Evolutionary conservation across 2,797 vertebrate genomes (phyloP), one percentile per base, ranked within the genome.

Genomic region (Cichlasoma orientale): DNA sequence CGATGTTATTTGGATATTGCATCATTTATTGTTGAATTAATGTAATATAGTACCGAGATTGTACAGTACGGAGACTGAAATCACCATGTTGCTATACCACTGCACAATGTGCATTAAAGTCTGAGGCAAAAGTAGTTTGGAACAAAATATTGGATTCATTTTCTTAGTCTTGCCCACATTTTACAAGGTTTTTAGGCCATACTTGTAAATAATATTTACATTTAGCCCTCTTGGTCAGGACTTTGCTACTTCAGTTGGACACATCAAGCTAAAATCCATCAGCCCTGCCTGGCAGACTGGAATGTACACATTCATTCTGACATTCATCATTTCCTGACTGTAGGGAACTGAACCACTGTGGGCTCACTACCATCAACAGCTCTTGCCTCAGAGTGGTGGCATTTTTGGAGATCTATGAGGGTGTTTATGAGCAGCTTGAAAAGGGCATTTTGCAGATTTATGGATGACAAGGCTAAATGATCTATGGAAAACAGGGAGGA

Each of bases 391-490:
- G 84, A 89, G 88, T 16, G 84, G 80, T 90, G 88, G 89, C 90
- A 92, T 91, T 91, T 89, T 89, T 87, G 79, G 83, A 91, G 92
- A 91, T 88, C 83, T 92, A 93, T 93, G 88, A 92, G 77, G 80
- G 85, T 90, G 89, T 93, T 93, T 91, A 92, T 89, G 83, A 90
- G 84, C 86, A 79, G 82, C 82, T 92, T 91, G 90, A 92, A 93
- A 94, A 93, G 92, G 91, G 91, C 91, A 93, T 91, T 89, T 85
- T 78, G 79, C 80, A 86, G 86, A 93, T 92, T 93, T 90, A 94
- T 93, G 82, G 82, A 81, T 78, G 91, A 90, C 90, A 86, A 59
- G 80, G 76, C 83, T 88, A 92, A 93, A 89, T 91, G 90, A 92
- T 92, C 77, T 90, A 92, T 92, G 82, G 88, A 92, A 90, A 88